Conservation (phyloP, 2,113 vertebrate species). For the Romanogobio albipinnatus region DNA sequence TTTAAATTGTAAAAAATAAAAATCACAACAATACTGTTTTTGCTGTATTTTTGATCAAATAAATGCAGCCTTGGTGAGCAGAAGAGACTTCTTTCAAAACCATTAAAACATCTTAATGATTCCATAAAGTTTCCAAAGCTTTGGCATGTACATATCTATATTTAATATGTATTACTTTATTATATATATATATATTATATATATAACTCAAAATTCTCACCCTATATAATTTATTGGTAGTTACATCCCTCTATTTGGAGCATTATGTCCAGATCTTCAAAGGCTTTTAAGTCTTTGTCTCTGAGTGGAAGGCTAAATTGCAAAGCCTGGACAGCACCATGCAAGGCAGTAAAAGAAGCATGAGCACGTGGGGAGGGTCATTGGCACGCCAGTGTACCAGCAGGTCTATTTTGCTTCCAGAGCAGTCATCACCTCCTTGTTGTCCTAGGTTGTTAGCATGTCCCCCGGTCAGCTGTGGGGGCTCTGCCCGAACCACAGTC, state of each 20-base stretch:
- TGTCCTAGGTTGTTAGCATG: constrained; percentile 75
- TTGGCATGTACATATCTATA: no score
- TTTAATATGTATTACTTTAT: no score
- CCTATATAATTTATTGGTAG: no score
- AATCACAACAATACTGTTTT: no score
- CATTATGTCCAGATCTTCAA: constrained; percentile 21
- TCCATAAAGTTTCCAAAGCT: no score
- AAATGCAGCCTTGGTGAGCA: no score
- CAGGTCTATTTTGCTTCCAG: constrained; percentile 73
- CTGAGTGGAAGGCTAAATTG: constrained; percentile 37
- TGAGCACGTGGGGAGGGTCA: constrained; percentile 16
- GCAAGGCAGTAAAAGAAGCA: constrained; percentile 39
- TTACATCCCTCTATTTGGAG: neutral
- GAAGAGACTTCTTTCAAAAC: no score
- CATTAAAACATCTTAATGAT: no score
- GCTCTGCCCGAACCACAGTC: constrained; percentile 53
- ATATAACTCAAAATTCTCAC: no score
- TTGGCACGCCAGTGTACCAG: constrained; percentile 52
- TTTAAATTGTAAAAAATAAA: no score
- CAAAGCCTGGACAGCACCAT: constrained; percentile 29
- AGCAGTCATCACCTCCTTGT: constrained; percentile 76
- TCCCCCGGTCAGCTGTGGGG: constrained; percentile 70
- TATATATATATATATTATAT: no score
- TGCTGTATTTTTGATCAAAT: no score
- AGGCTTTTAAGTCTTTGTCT: neutral